Percentiles rank a stretch among this genome's conserved stretches.
These are phyloP conservation scores for Atherinosoma microstoma DNA, from an alignment of 2,797 vertebrate genomes.

Conservation along the genomic window DNA sequence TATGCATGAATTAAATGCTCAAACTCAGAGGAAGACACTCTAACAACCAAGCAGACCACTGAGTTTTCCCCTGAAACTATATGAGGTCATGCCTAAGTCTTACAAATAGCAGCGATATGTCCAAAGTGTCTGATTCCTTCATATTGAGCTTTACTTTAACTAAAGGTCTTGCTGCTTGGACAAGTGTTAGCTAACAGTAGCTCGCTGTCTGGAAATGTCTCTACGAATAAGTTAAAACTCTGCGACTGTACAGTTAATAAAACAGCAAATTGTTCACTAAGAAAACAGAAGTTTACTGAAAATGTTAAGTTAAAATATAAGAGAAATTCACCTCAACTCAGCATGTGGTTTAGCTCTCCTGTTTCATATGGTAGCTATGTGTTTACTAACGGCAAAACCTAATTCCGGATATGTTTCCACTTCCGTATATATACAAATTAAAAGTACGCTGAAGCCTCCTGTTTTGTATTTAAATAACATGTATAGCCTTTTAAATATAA, in stretches of 20 bases:
- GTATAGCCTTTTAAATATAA: too few species aligned
- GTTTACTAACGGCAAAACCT: neutral
- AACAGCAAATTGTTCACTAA: neutral
- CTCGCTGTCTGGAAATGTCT: constrained; percentile 6
- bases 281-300: neutral
- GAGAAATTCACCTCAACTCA: constrained; percentile 15
- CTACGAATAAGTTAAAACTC: neutral
- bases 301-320: neutral
- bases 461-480: too few species aligned
- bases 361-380: constrained; percentile 18
- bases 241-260: neutral
- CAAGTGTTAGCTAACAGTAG: constrained; percentile 27
- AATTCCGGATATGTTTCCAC: neutral
- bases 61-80: neutral
- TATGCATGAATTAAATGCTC: too few species aligned
- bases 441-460: neutral
- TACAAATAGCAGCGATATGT: neutral
- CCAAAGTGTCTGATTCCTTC: neutral
- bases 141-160: neutral
- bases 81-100: neutral
- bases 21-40: neutral
- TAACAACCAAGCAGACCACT: neutral
- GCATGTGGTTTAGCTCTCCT: constrained; percentile 41
- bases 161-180: neutral
- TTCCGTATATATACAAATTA: constrained; percentile 28